These are phyloP conservation scores for Grantiella picta DNA, from an alignment of 2,113 vertebrate species.

Conservation along the genomic window DNA sequence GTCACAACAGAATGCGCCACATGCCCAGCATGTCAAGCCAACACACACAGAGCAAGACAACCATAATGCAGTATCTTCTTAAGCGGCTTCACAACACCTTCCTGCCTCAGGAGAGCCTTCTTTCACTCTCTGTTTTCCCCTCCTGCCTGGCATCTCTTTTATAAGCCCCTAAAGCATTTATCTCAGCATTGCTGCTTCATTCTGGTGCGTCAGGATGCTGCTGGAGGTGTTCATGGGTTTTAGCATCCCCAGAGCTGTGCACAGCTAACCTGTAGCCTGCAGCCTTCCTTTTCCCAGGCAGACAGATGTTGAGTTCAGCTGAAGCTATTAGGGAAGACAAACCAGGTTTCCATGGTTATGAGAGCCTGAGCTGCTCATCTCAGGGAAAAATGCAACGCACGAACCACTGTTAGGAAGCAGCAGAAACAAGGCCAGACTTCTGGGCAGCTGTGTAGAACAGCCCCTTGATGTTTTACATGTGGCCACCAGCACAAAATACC, in stretches of 20 bases:
- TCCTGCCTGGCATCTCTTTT: neutral
- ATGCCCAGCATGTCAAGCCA: neutral
- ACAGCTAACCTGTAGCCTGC: neutral
- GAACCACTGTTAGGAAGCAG: neutral
- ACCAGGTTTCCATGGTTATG: slow-evolving; percentile 65
- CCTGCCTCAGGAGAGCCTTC: neutral
- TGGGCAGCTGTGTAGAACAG: neutral
- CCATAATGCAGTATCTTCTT: neutral
- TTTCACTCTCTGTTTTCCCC: neutral
- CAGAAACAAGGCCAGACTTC: slow-evolving; percentile 17
- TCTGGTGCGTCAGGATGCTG: neutral
- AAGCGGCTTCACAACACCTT: neutral
- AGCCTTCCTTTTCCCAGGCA: neutral
- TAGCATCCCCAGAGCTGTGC: neutral
- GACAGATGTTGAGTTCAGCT: slow-evolving; percentile 10
- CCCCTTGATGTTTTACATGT: neutral
- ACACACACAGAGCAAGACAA: neutral
- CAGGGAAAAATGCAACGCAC: neutral
- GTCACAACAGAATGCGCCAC: neutral
- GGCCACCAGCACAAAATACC: neutral
- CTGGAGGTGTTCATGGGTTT: neutral
- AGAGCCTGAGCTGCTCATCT: neutral
- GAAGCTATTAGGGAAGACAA: slow-evolving; percentile 27
- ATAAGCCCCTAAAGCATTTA: neutral
- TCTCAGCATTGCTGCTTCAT: neutral